Percentiles rank a stretch among this genome's conserved stretches.
Conservation (phyloP, 1,140 invertebrate species). For the Bactericera cockerelli region DNA sequence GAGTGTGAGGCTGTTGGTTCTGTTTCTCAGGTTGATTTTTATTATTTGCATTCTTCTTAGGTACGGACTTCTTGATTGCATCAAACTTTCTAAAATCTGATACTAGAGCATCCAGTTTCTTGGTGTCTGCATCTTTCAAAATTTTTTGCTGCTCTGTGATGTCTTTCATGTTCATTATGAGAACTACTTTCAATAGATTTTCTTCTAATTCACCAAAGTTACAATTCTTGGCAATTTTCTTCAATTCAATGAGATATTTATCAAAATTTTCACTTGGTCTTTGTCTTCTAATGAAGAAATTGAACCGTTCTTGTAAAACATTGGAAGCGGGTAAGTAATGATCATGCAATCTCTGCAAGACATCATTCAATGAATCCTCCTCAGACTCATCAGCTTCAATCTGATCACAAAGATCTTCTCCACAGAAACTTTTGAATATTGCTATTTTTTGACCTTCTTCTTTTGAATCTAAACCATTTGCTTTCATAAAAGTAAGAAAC, state of each 20-base stretch:
- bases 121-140: not conserved
- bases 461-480: not conserved
- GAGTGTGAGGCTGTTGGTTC: not conserved
- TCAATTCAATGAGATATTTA: constrained; percentile 15
- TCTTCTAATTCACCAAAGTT: constrained; percentile 16
- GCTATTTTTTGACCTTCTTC: constrained; percentile 7
- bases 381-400: not conserved
- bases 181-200: constrained; percentile 10
- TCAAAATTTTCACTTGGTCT: constrained; percentile 12
- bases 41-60: not conserved
- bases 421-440: not conserved
- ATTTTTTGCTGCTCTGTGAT: not conserved
- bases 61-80: not conserved
- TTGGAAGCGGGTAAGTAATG: not conserved
- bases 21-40: not conserved
- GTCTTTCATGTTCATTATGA: not conserved
- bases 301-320: not conserved
- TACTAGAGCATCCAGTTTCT: not conserved
- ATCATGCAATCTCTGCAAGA: not conserved
- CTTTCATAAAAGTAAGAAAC: not conserved
- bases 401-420: not conserved
- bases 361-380: not conserved
- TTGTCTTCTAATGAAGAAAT: not conserved
- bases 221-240: constrained; percentile 16
- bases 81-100: not conserved